Conservation (phyloP, 2,797 vertebrate genomes). For the Manis javanica region DNA sequence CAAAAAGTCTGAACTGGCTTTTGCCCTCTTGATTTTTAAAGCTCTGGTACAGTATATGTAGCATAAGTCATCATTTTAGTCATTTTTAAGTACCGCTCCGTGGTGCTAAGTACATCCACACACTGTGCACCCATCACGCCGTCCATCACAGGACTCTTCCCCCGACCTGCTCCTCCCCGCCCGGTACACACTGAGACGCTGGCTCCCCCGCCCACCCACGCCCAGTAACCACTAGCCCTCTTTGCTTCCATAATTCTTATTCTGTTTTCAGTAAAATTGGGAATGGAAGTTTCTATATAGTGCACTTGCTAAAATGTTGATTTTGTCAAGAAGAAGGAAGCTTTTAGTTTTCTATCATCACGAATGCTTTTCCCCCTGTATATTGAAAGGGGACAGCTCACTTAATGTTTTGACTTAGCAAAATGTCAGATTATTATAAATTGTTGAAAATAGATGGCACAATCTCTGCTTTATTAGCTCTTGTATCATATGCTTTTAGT, state of each 20-base stretch:
- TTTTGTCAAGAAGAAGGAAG: slow-evolving; percentile 17
- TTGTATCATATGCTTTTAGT: neutral
- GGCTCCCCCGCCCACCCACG: fast-evolving
- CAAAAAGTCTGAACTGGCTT: neutral
- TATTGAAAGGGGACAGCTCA: neutral
- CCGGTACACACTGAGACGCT: neutral
- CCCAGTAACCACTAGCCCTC: no score
- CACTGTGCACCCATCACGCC: neutral
- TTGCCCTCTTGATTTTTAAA: neutral
- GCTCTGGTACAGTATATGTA: neutral
- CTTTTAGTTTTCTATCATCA: neutral
- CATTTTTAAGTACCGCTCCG: neutral
- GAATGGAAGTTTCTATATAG: neutral
- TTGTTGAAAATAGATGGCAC: neutral
- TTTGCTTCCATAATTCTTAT: neutral
- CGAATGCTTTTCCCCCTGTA: neutral
- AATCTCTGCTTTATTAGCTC: neutral
- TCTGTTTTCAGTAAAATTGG: slow-evolving; percentile 4
- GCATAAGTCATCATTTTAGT: neutral
- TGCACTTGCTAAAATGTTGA: neutral
- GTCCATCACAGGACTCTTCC: neutral
- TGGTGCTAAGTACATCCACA: neutral
- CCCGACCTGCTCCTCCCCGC: neutral
- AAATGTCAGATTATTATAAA: neutral
- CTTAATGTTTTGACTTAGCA: slow-evolving; percentile 14